A percentile compares a stretch with the other conserved stretches of the same genome.
These are phyloP conservation scores for Polyommatus icarus DNA, from an alignment of 2,888 invertebrate species.

Conservation along the genomic window DNA sequence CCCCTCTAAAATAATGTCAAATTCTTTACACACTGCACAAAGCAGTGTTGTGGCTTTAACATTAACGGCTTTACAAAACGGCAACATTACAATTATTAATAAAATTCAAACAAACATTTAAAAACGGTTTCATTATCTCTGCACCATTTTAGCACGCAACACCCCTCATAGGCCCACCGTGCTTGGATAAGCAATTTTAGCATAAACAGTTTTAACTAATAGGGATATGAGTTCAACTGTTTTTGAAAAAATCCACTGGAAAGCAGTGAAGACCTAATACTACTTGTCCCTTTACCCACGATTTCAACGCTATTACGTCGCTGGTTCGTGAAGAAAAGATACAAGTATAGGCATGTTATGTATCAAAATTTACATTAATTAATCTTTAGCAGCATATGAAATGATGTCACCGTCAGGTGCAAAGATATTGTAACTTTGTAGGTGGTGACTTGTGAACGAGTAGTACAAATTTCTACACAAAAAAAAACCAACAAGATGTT, in stretches of 20 bases:
- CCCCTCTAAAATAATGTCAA: too few species aligned
- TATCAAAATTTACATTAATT: background rate
- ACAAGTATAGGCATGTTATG: background rate
- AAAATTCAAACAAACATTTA: background rate
- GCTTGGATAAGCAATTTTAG: background rate
- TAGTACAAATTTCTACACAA: background rate
- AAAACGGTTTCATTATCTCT: background rate
- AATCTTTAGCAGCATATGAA: too few species aligned
- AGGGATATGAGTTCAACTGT: too few species aligned
- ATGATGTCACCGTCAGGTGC: too few species aligned
- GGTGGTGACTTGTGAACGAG: too few species aligned
- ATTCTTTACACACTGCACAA: too few species aligned
- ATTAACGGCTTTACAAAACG: background rate
- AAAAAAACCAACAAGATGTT: background rate
- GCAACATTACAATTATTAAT: slow-evolving; percentile 1
- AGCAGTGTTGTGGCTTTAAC: background rate
- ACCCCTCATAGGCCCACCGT: background rate
- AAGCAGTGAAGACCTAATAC: background rate
- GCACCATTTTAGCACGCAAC: too few species aligned
- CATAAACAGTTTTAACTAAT: background rate
- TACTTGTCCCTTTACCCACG: too few species aligned
- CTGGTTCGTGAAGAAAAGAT: background rate
- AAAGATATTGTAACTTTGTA: too few species aligned
- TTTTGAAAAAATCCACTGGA: too few species aligned
- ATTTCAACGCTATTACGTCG: background rate